phyloP scores from a whole-genome alignment of 2,888 invertebrate genomes.

The Terebella lapidaria region DNA sequence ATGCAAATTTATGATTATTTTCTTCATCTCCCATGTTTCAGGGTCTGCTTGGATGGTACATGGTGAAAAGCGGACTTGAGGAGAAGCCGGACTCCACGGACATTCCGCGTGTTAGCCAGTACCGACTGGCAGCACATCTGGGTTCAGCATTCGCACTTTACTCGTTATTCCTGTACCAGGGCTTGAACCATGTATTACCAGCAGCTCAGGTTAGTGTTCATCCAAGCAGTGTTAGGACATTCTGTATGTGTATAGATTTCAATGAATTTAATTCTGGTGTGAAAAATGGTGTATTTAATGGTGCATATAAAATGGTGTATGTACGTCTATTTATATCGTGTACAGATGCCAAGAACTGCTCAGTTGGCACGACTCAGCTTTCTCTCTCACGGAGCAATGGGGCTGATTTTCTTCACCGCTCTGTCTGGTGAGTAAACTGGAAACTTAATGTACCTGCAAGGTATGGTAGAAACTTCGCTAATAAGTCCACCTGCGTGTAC shows the following conservation, averaged over 20 bases:
- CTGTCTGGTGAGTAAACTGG: too few species aligned
- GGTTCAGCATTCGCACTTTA: constrained; percentile 86
- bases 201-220: constrained; percentile 52
- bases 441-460: too few species aligned
- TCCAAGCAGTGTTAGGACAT: too few species aligned
- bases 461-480: too few species aligned
- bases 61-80: constrained; percentile 93
- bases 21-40: too few species aligned
- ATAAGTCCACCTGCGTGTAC: too few species aligned
- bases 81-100: constrained; percentile 65
- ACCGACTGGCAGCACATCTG: constrained; percentile 88
- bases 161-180: constrained; percentile 76
- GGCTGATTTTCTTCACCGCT: constrained; percentile 85
- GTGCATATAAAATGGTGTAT: too few species aligned
- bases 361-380: constrained; percentile 34
- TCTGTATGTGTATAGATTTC: too few species aligned
- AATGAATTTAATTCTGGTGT: too few species aligned
- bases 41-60: constrained; percentile 99
- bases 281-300: too few species aligned
- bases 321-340: too few species aligned
- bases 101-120: constrained; percentile 84
- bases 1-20: too few species aligned
- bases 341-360: constrained; percentile 30
- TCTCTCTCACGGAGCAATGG: constrained; percentile 69
- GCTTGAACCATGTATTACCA: constrained; percentile 65